Base-by-base conservation (phyloP, 2,797 vertebrate species). In the Gallinago stenura region DNA sequence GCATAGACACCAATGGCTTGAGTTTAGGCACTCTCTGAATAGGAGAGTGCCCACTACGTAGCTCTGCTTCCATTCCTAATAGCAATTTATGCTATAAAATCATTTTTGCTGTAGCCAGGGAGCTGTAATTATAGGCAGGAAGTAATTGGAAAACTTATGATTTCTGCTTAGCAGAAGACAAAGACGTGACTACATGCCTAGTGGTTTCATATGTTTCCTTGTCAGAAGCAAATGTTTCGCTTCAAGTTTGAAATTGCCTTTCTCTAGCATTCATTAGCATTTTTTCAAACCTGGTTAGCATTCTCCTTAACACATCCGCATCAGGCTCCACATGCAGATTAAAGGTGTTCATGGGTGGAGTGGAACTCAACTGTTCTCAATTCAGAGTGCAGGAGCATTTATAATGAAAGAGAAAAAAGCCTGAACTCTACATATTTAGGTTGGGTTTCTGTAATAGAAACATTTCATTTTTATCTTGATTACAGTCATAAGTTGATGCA, bases 1-100 rank as follows among this genome's bases (percentile, higher is more conserved):
- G 92, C 89, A 81, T 91, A 79, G 95, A 92, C 73, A 70, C 4
- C 15, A 94, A 76, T 83, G 91, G 70, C 65, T 80, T 25, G 64
- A 90, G 64, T 83, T 91, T 48, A 39, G 39, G 64, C 39, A 39
- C 41, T 43, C 41, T 91, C 53, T 91, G 83, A 83, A 83, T 50
- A 83, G 56, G 64, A 77, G 30, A 56, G 22, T 85, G 77, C 61
- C 75, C 25, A 6, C 71, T 78, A 12, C 9, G 0, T 79, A 70
- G 45, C 45, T 93, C 75, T 68, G 61, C 75, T 58, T 95, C 78
- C 31, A 22, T 60, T 84, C 75, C 64, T 91, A 89, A 61, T 26
- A 93, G 65, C 75, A 85, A 45, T 85, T 72, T 94, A 54, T 81
- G 25, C 69, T 65, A 33, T 87, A 61, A 95, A 85, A 72, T 81